Percentiles rank a stretch among this genome's conserved stretches.
These are phyloP conservation scores for Barbus barbus DNA, from an alignment of 2,113 vertebrate genomes.

Conservation along the genomic window DNA sequence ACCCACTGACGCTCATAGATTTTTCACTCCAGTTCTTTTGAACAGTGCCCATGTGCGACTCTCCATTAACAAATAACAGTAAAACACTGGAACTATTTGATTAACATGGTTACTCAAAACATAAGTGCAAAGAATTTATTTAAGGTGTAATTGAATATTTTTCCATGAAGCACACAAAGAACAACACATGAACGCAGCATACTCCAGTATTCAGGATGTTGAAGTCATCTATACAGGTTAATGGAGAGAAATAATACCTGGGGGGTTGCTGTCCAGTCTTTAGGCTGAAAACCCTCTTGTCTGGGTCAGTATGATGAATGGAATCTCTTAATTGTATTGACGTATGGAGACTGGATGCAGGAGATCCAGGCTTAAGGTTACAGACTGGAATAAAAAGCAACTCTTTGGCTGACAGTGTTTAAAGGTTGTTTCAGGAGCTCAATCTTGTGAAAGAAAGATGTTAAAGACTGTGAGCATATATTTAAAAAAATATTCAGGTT, in stretches of 20 bases:
- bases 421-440: not conserved
- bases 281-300: slow-evolving; percentile 28
- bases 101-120: not conserved
- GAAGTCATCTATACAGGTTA: slow-evolving; percentile 1
- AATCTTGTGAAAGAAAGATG: not conserved
- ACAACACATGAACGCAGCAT: not conserved
- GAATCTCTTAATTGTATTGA: slow-evolving; percentile 34
- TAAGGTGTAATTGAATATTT: not conserved
- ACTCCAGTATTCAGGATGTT: not conserved
- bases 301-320: slow-evolving; percentile 41
- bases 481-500: not conserved
- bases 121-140: not conserved
- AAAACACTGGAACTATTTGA: too few relatives aligned
- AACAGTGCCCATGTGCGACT: not conserved
- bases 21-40: slow-evolving; percentile 29
- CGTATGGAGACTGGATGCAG: slow-evolving; percentile 17
- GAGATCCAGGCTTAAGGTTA: slow-evolving; percentile 6
- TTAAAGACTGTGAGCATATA: not conserved
- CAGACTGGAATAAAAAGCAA: not conserved
- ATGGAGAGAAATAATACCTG: not conserved
- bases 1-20: not conserved
- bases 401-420: not conserved
- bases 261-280: slow-evolving; percentile 8
- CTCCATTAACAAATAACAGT: not conserved
- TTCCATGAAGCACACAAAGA: not conserved